A percentile compares a stretch with the other conserved stretches of the same genome.
Conservation (phyloP, 2,888 invertebrate species). For the Heteromurus nitidus region DNA sequence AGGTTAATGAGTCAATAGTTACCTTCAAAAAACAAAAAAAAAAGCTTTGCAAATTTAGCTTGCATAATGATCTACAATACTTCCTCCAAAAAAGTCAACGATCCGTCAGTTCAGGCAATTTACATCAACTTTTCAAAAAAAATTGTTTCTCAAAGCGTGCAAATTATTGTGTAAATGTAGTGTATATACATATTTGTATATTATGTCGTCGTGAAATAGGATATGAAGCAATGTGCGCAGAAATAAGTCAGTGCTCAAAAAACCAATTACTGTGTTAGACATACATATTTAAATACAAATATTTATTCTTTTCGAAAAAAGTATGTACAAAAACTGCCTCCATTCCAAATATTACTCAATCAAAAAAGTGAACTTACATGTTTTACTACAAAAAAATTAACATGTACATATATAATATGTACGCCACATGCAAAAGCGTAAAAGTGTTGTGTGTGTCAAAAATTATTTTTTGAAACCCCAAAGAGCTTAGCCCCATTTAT, state of each 20-base stretch:
- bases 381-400: no score
- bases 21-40: not conserved
- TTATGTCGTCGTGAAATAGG: conserved; percentile 58
- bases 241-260: conserved; percentile 49
- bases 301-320: conserved; percentile 53
- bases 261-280: conserved; percentile 47
- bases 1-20: not conserved
- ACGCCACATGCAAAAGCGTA: no score
- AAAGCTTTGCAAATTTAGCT: not conserved
- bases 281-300: conserved; percentile 40
- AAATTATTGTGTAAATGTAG: conserved; percentile 2
- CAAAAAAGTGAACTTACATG: not conserved
- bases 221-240: conserved; percentile 57
- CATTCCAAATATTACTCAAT: conserved; percentile 27
- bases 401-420: no score
- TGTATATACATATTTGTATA: no score
- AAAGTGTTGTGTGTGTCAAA: no score
- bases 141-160: not conserved
- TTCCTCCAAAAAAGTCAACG: not conserved
- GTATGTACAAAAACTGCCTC: conserved; percentile 38
- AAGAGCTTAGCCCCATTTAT: no score
- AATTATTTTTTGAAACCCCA: no score
- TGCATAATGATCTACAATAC: not conserved
- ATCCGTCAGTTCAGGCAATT: not conserved
- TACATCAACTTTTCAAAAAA: no score